Percentiles rank a stretch among this genome's conserved stretches.
Evolutionary conservation across 2,888 invertebrate species (phyloP).

Genomic region (Eupithecia vulgata): DNA sequence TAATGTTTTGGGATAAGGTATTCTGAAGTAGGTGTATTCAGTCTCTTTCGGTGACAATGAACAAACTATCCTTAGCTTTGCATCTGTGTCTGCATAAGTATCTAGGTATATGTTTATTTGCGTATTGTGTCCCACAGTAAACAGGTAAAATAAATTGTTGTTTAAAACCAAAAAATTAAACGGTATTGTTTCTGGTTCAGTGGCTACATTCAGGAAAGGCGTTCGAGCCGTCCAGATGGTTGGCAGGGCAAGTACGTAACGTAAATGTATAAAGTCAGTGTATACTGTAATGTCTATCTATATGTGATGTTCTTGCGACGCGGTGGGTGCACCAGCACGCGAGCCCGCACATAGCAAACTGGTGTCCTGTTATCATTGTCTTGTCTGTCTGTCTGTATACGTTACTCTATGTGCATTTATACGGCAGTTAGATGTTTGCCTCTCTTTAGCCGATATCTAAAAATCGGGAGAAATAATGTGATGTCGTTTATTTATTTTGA

Average conservation of each 20-base stretch:
- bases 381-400: constrained; percentile 76
- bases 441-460: constrained; percentile 78
- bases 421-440: constrained; percentile 82
- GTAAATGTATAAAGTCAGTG: constrained; percentile 70
- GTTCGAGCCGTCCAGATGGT: constrained; percentile 99
- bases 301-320: constrained; percentile 74
- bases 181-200: constrained; percentile 86
- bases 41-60: constrained; percentile 34
- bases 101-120: constrained; percentile 54
- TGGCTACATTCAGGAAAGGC: constrained; percentile 99
- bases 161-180: constrained; percentile 65
- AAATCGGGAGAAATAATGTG: constrained; percentile 74
- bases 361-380: constrained; percentile 80
- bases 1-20: constrained; percentile 47
- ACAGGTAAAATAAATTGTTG: constrained; percentile 59
- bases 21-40: constrained; percentile 49
- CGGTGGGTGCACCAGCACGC: constrained; percentile 51
- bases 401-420: constrained; percentile 81
- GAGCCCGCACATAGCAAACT: constrained; percentile 68
- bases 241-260: constrained; percentile 98
- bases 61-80: constrained; percentile 64
- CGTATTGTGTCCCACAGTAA: constrained; percentile 59
- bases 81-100: constrained; percentile 72
- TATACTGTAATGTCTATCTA: constrained; percentile 74
- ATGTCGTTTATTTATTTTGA: constrained; percentile 76